phyloP scores from a whole-genome alignment of 2,797 vertebrate genomes.

The Gambelia wislizenii region DNA sequence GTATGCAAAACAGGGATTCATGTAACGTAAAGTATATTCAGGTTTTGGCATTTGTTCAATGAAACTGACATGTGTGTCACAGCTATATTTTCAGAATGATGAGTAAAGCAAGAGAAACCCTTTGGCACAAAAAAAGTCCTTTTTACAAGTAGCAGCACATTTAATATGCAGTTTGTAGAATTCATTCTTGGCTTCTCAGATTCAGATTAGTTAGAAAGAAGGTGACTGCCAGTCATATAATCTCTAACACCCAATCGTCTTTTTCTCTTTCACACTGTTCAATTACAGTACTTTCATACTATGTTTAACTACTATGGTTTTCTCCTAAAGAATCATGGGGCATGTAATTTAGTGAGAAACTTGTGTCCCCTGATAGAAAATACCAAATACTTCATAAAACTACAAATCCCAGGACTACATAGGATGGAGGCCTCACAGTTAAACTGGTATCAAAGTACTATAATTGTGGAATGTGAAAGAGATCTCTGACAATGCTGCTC shows the following conservation, averaged over 20 bases:
- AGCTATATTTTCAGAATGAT: conserved; percentile 1
- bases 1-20: background rate
- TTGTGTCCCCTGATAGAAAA: too few species aligned
- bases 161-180: background rate
- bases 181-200: background rate
- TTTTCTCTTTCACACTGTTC: background rate
- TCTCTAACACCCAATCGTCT: background rate
- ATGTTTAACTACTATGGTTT: too few species aligned
- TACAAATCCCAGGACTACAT: too few species aligned
- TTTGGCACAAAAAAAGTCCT: background rate
- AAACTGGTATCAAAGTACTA: too few species aligned
- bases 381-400: too few species aligned
- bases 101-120: conserved; percentile 19
- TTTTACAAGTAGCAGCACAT: conserved; percentile 3
- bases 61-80: fast-evolving
- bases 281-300: too few species aligned
- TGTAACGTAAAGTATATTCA: background rate
- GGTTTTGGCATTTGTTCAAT: conserved; percentile 23
- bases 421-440: too few species aligned
- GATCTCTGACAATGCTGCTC: background rate
- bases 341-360: too few species aligned
- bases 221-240: background rate
- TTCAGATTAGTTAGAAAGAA: background rate
- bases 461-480: too few species aligned
- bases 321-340: too few species aligned